Percentiles rank a stretch among this genome's conserved stretches.
These are phyloP conservation scores for Sylvia borin DNA, from an alignment of 2,797 vertebrate species.

Conservation along the genomic window DNA sequence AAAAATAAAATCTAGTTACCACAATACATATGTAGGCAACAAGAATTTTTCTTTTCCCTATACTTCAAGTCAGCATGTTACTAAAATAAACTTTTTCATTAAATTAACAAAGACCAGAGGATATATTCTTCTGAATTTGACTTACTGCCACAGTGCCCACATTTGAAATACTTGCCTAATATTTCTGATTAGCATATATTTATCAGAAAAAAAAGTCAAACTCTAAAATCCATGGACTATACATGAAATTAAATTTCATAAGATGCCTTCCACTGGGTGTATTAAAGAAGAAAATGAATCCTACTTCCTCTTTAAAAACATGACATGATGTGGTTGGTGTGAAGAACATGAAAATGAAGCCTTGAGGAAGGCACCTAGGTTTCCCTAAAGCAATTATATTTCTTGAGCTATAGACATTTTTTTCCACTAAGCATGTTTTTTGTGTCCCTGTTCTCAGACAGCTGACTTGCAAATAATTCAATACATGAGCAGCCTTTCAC, in stretches of 20 bases:
- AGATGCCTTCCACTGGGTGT: background rate
- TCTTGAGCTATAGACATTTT: background rate
- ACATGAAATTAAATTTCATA: background rate
- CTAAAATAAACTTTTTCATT: background rate
- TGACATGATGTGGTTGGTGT: background rate
- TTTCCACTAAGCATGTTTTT: background rate
- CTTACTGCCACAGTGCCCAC: background rate
- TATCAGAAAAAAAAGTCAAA: background rate
- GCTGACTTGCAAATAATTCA: background rate
- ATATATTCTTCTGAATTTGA: background rate
- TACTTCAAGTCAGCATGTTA: background rate
- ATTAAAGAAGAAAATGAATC: background rate
- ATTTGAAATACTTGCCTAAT: background rate
- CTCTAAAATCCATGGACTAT: background rate
- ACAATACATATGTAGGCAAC: background rate
- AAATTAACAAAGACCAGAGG: background rate
- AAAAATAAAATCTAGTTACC: background rate
- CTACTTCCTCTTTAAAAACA: background rate
- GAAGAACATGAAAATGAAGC: background rate
- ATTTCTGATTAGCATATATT: background rate
- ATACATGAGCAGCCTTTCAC: background rate
- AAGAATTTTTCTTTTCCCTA: background rate
- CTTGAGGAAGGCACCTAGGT: background rate
- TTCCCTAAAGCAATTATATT: background rate
- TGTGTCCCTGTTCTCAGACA: background rate